Conservation (phyloP, 1,140 invertebrate species). For the Brachionus sp. region DNA sequence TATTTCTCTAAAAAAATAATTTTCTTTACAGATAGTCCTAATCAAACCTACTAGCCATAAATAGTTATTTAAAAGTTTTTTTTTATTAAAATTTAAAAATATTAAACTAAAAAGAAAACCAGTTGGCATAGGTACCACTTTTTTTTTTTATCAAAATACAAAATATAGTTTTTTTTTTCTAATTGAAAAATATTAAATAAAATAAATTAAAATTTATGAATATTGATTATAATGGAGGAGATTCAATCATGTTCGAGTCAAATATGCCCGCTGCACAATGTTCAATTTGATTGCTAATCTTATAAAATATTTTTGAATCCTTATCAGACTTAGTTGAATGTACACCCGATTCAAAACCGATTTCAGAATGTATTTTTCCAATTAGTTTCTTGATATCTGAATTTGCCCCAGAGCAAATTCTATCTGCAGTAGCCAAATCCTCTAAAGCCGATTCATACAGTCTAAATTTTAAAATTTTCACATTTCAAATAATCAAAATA, state of each 20-base stretch:
- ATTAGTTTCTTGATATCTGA: slow-evolving; percentile 30
- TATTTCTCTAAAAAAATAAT: no score
- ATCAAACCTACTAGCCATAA: no score
- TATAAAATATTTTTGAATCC: neutral
- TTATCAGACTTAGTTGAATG: neutral
- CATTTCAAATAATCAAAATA: neutral
- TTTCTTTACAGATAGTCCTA: no score
- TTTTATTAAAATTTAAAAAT: no score
- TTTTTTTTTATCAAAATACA: neutral
- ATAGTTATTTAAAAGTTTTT: no score
- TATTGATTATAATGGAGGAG: slow-evolving; percentile 17
- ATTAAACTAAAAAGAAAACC: no score
- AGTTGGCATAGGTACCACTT: no score
- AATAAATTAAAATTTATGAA: neutral
- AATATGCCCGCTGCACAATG: neutral
- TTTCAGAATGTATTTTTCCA: slow-evolving; percentile 14
- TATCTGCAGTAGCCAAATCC: neutral
- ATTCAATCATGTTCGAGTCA: slow-evolving; percentile 20
- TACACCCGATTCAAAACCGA: neutral
- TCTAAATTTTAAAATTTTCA: neutral
- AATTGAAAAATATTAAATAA: neutral
- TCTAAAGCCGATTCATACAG: slow-evolving; percentile 29
- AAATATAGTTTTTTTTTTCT: neutral
- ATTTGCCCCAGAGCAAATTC: neutral
- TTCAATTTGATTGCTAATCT: neutral